Conservation (phyloP, 2,888 invertebrate species). For the Muscina levida region DNA sequence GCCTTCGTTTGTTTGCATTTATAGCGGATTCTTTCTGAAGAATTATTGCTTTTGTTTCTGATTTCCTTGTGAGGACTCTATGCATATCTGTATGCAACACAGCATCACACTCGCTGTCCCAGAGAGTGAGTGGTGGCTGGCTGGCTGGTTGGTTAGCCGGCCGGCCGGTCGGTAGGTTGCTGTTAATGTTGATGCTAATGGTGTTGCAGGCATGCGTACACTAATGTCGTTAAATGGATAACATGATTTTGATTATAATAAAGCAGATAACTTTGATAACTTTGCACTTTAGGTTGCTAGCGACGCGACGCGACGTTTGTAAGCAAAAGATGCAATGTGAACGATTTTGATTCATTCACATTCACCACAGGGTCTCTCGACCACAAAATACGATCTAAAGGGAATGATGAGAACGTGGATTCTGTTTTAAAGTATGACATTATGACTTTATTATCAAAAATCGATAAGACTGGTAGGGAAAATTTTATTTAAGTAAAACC, state of each 20-base stretch:
- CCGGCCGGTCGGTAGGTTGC: not conserved
- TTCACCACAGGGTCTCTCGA: not conserved
- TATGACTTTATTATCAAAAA: not conserved
- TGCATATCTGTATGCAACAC: constrained; percentile 14
- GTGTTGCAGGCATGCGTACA: constrained; percentile 69
- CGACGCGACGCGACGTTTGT: constrained; percentile 3
- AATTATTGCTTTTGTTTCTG: constrained; percentile 62
- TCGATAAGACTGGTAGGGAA: not conserved
- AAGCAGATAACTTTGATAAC: constrained; percentile 59
- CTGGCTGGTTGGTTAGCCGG: constrained; percentile 4
- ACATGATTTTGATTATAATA: constrained; percentile 70
- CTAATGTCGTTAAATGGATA: constrained; percentile 70
- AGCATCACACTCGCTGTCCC: not conserved
- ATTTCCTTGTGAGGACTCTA: constrained; percentile 63
- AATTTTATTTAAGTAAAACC: too few relatives aligned
- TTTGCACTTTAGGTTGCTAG: constrained; percentile 23
- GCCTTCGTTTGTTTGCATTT: constrained; percentile 49
- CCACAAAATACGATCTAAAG: too few relatives aligned
- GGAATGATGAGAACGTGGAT: constrained; percentile 23
- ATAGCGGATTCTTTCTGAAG: constrained; percentile 58
- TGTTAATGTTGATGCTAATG: constrained; percentile 63
- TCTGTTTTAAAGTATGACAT: not conserved
- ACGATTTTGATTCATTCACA: constrained; percentile 50
- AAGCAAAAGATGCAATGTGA: not conserved
- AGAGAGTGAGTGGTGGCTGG: constrained; percentile 23